These are phyloP conservation scores for Acyrthosiphon pisum DNA, from an alignment of 1,140 invertebrate species.

Conservation along the genomic window DNA sequence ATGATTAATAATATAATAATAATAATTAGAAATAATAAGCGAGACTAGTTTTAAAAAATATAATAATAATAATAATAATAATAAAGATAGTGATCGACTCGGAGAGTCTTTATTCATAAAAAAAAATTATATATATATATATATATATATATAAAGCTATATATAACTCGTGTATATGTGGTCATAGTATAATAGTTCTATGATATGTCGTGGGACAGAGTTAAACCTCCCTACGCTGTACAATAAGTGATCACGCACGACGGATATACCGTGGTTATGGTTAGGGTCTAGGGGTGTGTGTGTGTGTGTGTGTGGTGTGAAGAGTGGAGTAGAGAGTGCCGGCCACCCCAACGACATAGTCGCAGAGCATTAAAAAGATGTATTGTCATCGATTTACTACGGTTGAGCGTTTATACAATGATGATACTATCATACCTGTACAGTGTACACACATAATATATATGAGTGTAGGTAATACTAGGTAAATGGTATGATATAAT, in stretches of 20 bases:
- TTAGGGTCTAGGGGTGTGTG: background rate
- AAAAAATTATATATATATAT: background rate
- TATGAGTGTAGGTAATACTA: background rate
- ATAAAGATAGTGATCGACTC: constrained; percentile 5
- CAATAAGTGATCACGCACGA: background rate
- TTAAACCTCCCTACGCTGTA: background rate
- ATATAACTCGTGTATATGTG: background rate
- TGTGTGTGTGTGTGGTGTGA: background rate
- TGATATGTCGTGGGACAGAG: background rate
- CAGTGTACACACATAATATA: background rate
- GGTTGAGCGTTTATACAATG: background rate
- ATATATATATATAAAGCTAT: background rate
- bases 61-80: background rate
- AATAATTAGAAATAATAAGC: constrained; percentile 17
- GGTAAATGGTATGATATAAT: background rate
- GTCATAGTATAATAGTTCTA: background rate
- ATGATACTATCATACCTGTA: background rate
- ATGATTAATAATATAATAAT: constrained; percentile 35
- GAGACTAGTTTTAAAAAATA: constrained; percentile 37
- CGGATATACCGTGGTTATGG: background rate
- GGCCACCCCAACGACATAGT: background rate
- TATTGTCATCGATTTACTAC: background rate
- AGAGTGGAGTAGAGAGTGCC: background rate
- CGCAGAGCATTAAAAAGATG: background rate
- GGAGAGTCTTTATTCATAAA: background rate